Evolutionary conservation across 2,888 invertebrate species (phyloP), one percentile per base, ranked within the genome.

Genomic region (Alcis repandata): DNA sequence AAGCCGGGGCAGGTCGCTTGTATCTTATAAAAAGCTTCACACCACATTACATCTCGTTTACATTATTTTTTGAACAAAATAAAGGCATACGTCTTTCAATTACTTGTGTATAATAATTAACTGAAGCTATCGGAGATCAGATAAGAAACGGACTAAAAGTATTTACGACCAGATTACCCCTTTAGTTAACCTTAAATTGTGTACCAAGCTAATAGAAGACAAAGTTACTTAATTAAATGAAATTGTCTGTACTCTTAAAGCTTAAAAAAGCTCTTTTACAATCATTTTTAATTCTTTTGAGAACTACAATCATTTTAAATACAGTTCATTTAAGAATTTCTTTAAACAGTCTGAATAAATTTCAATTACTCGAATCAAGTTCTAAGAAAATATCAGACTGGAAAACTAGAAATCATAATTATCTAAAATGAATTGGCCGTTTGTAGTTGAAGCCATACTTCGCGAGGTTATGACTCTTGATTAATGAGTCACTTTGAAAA

Each of bases 401-500:
- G 11, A 45, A 22, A 22, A 48, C 15, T 48, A 49, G 36, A 53
- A 38, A 40, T 53, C 38, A 53, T 41, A 27, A 53, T 53, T 40
- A 27, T 40, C 8, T 53, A 10, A 40, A 27, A 15, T 53, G 27
- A 53, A 53, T 41, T 19, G 32, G 40, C 10, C 17, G 43, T 45
- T 56, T 45, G 33, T 20, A 33, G 33, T 56, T n/a, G 10, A 33
- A n/a, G 17, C 17, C 56, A 20, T 33, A 56, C 19, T 36, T 33
- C n/a, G 38, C 15, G 20, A 56, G 56, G 22, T 33, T 36, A 20
- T 56, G 32, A 45, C 9, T n/a, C 17, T 54, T 56, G 56, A 45
- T 56, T 33, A 45, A 56, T 45, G 45, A 45, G 9, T 45, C 56
- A 32, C 45, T 36, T 56, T 45, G 20, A 45, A 32, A 45, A 17